Percentiles rank a stretch among this genome's conserved stretches.
Evolutionary conservation across 2,888 invertebrate genomes (phyloP).

Genomic region (Petrolisthes manimaculis): DNA sequence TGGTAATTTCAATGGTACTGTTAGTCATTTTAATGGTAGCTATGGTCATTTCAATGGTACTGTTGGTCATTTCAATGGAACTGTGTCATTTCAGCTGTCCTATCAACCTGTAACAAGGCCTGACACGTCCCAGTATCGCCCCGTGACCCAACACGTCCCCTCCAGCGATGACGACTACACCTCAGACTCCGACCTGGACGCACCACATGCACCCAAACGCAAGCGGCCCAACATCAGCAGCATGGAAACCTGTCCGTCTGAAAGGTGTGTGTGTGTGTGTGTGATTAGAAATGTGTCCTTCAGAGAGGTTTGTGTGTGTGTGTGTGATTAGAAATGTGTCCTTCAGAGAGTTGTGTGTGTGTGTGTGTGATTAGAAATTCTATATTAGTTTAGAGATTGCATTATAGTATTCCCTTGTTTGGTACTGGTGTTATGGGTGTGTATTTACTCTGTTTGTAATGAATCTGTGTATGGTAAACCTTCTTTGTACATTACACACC

Average conservation of each 20-base stretch:
- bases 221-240: constrained; percentile 19
- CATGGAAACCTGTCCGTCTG: constrained; percentile 26
- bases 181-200: constrained; percentile 27
- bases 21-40: neutral
- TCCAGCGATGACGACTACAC: constrained; percentile 34
- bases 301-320: too few species aligned
- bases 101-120: constrained; percentile 30
- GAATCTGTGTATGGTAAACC: too few species aligned
- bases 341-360: too few species aligned
- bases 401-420: too few species aligned
- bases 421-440: too few species aligned
- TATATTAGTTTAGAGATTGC: too few species aligned
- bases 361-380: too few species aligned
- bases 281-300: too few species aligned
- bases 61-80: neutral
- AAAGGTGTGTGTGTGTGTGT: neutral
- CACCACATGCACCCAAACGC: constrained; percentile 27
- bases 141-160: constrained; percentile 14
- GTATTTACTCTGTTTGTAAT: too few species aligned
- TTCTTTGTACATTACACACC: too few species aligned
- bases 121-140: constrained; percentile 22
- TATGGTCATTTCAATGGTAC: neutral
- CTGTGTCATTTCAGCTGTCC: constrained; percentile 3
- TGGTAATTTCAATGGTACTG: too few species aligned
- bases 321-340: too few species aligned